Evolutionary conservation across 2,797 vertebrate genomes (phyloP), one percentile per base, ranked within the genome.

Genomic region (Muscicapa striata): DNA sequence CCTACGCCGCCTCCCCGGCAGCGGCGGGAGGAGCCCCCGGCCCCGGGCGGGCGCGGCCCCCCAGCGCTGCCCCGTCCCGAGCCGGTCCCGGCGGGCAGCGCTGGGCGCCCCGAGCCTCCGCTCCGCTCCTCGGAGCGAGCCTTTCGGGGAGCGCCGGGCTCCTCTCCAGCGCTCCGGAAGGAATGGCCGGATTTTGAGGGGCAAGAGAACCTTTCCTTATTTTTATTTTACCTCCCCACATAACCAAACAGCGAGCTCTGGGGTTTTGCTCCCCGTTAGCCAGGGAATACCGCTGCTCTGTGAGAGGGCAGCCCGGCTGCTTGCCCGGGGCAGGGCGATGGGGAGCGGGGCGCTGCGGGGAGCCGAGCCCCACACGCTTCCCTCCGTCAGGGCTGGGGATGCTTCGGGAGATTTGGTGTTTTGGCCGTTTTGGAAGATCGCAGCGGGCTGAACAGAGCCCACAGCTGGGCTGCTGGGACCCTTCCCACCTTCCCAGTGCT

Each of bases 381-480:
- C 11, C 5, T 66, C 34, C 8, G 3, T 10, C 23, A 54, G 64
- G 43, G 19, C 40, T 32, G 19, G 4, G 4, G 5, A 6, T 8
- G 22, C 2, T 40, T 15, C 15, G 32, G 11, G 51, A 48, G n/a
- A 21, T 89, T 40, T 3, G 21, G 7, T 2, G 17, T 69, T 81
- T 64, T 36, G 13, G 30, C 34, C 23, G 3, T 90, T 78, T 78
- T 38, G 66, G 21, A 64, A 64, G 58, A 75, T 67, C 13, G 52
- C 79, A 55, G 57, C 21, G 55, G 51, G 52, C 68, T n/a, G 84
- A 86, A 52, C 84, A 5, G 66, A 92, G 69, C 66, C 67, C 82
- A 7, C 66, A 68, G 92, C 90, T 76, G 84, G 84, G 61, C 88
- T 89, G 70, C 70, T 27, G 92, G 75, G 94, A 95, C 90, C 84